Conservation (phyloP, 2,888 invertebrate species). For the Sisyra terminalis region DNA sequence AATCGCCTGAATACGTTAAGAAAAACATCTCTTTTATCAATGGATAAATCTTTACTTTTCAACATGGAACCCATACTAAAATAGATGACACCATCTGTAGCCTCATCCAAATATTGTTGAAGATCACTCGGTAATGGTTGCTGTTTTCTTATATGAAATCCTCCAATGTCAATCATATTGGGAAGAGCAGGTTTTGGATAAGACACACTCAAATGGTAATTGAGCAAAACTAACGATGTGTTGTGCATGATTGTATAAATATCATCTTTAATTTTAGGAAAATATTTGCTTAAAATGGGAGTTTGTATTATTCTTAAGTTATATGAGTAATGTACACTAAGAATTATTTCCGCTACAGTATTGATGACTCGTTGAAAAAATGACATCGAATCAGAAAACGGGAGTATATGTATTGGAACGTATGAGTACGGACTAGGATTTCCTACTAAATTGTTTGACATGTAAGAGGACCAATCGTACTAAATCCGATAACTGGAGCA, state of each 20-base stretch:
- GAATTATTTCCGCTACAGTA: slow-evolving; percentile 20
- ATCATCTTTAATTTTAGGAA: slow-evolving; percentile 16
- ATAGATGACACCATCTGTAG: slow-evolving; percentile 20
- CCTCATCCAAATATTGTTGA: slow-evolving; percentile 18
- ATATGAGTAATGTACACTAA: too few species aligned
- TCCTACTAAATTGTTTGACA: slow-evolving; percentile 30
- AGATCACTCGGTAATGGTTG: slow-evolving; percentile 13
- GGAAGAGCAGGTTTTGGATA: slow-evolving; percentile 32
- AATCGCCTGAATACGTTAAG: not conserved
- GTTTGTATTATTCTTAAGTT: slow-evolving; percentile 9
- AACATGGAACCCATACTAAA: slow-evolving; percentile 24
- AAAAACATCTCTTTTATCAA: slow-evolving; percentile 13
- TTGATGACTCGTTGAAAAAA: slow-evolving; percentile 36
- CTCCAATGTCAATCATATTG: slow-evolving; percentile 23
- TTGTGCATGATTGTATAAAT: slow-evolving; percentile 13
- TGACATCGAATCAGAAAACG: slow-evolving; percentile 27
- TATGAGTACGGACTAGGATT: slow-evolving; percentile 30
- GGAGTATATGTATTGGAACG: slow-evolving; percentile 28
- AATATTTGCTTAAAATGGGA: slow-evolving; percentile 10
- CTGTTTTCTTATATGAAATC: slow-evolving; percentile 16
- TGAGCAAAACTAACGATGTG: slow-evolving; percentile 17
- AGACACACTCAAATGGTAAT: slow-evolving; percentile 23
- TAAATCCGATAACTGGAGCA: slow-evolving; percentile 23
- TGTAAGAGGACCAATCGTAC: slow-evolving; percentile 28
- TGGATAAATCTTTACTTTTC: slow-evolving; percentile 17